Evolutionary conservation across 2,113 vertebrate species (phyloP).

Genomic region (Dunckerocampus dactyliophorus): DNA sequence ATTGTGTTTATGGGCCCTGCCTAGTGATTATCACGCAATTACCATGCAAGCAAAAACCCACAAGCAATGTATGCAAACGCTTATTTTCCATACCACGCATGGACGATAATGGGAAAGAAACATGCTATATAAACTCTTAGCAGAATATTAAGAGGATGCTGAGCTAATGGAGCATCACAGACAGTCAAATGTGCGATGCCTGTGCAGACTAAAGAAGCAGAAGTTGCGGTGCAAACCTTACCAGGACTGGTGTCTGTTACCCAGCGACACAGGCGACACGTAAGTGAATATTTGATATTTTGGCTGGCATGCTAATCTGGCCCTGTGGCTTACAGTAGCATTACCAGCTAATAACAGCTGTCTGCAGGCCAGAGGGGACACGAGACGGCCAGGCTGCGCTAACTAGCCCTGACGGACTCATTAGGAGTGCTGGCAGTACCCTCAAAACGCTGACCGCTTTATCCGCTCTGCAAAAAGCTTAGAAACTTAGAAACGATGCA

Average conservation of each 20-base stretch:
- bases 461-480: no score
- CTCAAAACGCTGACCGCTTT: slow-evolving; percentile 51
- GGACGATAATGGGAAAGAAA: slow-evolving; percentile 14
- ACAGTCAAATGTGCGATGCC: background rate
- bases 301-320: slow-evolving; percentile 69
- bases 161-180: slow-evolving; percentile 29
- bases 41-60: slow-evolving; percentile 9
- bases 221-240: no score
- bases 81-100: slow-evolving; percentile 14
- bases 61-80: slow-evolving; percentile 17
- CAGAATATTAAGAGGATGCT: slow-evolving; percentile 12
- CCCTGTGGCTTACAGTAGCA: slow-evolving; percentile 69
- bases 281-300: slow-evolving; percentile 70
- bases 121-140: slow-evolving; percentile 21
- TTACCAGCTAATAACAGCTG: slow-evolving; percentile 80
- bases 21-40: slow-evolving; percentile 16
- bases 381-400: slow-evolving; percentile 57
- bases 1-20: slow-evolving; percentile 26
- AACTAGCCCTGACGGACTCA: slow-evolving; percentile 80
- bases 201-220: no score
- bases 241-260: no score
- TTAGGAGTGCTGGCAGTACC: slow-evolving; percentile 72
- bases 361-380: slow-evolving; percentile 69
- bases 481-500: no score
- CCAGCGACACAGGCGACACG: slow-evolving; percentile 2